Percentiles rank a stretch among this genome's conserved stretches.
phyloP scores from a whole-genome alignment of 2,797 vertebrate species.

The Tapirus indicus region DNA sequence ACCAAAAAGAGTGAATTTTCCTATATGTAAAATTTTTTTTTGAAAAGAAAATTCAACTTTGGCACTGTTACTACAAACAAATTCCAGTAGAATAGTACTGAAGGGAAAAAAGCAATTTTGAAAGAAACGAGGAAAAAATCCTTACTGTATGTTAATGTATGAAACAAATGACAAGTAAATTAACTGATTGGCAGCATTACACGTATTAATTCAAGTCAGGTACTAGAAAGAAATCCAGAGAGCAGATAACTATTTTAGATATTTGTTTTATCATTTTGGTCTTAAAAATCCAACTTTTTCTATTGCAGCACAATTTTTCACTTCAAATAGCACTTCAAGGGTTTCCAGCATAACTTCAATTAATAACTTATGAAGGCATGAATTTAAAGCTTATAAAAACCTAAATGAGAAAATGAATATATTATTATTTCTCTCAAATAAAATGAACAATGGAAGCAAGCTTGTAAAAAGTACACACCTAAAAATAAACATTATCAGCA shows the following conservation, averaged over 20 bases:
- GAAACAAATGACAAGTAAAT: neutral
- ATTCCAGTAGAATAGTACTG: neutral
- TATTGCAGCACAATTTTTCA: slow-evolving; percentile 1
- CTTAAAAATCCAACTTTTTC: neutral
- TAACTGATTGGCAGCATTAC: neutral
- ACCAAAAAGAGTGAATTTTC: neutral
- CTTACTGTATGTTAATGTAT: neutral
- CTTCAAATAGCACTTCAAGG: neutral
- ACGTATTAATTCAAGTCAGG: neutral
- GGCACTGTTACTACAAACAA: neutral
- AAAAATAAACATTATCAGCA: neutral
- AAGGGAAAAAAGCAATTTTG: neutral
- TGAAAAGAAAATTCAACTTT: neutral
- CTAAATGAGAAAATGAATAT: neutral
- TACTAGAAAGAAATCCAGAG: neutral
- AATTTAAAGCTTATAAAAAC: neutral
- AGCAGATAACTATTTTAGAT: neutral
- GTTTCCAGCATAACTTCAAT: neutral
- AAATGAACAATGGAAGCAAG: neutral
- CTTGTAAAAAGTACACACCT: neutral
- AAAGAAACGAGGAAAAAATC: neutral
- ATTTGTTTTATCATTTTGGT: neutral
- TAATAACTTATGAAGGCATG: neutral
- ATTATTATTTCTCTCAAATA: slow-evolving; percentile 33
- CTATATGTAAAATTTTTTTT: neutral